phyloP scores from a whole-genome alignment of 2,113 vertebrate species.

The Colinus virginianus region DNA sequence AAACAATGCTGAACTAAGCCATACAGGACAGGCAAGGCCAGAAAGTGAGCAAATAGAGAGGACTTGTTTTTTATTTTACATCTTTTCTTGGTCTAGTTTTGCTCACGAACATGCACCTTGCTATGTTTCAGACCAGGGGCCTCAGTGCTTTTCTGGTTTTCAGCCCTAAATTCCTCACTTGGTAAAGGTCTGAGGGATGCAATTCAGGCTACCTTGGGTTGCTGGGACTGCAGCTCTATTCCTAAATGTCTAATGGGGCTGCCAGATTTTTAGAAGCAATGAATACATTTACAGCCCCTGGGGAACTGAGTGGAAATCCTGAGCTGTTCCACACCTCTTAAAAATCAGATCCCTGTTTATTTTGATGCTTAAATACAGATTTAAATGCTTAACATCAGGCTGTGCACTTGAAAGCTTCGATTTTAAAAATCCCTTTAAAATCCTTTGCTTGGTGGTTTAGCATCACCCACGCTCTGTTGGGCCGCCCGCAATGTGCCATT shows the following conservation, averaged over 20 bases:
- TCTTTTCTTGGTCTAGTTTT: background rate
- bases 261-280: background rate
- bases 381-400: conserved; percentile 3
- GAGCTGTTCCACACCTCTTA: background rate
- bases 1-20: background rate
- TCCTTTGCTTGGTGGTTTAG: background rate
- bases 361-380: conserved; percentile 3
- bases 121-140: background rate
- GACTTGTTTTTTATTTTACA: background rate
- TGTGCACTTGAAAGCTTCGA: background rate
- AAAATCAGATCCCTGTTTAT: conserved; percentile 11
- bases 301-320: background rate
- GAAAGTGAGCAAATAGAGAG: background rate
- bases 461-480: background rate
- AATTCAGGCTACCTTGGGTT: background rate
- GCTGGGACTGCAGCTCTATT: background rate
- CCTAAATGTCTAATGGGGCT: background rate
- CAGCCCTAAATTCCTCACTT: background rate
- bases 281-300: background rate
- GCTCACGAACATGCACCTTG: background rate
- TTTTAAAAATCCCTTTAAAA: background rate
- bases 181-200: background rate
- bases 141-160: background rate
- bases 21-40: background rate
- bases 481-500: background rate